A percentile compares a stretch with the other conserved stretches of the same genome.
Evolutionary conservation across 2,797 vertebrate species (phyloP).

Genomic region (Mycteria americana): DNA sequence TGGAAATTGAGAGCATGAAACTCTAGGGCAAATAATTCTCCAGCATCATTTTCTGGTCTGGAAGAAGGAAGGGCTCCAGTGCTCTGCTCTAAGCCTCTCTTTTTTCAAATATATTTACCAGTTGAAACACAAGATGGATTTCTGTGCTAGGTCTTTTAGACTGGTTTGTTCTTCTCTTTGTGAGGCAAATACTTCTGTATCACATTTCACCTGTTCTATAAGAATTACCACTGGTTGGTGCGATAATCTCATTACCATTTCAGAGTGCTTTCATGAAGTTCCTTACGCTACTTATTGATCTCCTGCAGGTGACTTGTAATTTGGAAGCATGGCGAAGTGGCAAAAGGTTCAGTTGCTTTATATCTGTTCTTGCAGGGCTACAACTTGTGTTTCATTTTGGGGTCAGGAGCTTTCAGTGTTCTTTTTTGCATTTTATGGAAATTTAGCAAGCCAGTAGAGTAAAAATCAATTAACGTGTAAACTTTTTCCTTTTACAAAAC

Average conservation of each 20-base stretch:
- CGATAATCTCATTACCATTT: not conserved
- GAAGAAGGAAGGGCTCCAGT: not conserved
- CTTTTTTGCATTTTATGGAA: not conserved
- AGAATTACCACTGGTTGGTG: not conserved
- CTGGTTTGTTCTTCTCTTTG: not conserved
- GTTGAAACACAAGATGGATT: not conserved
- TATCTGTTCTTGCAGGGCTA: not conserved
- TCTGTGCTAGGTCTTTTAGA: not conserved
- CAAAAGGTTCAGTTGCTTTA: not conserved
- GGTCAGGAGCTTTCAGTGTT: not conserved
- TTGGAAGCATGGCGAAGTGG: not conserved
- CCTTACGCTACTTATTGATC: not conserved
- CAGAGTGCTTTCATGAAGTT: not conserved
- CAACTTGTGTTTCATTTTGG: not conserved
- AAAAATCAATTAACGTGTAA: constrained; percentile 4
- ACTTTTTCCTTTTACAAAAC: constrained; percentile 27
- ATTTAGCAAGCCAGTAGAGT: not conserved
- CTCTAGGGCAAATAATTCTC: not conserved
- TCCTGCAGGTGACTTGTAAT: not conserved
- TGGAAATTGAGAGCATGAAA: not conserved
- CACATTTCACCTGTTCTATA: not conserved
- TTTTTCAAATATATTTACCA: not conserved
- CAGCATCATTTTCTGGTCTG: not conserved
- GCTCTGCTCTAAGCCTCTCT: not conserved
- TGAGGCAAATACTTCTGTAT: not conserved